Conservation (phyloP, 2,113 vertebrate species). For the Protobothrops mucrosquamatus region DNA sequence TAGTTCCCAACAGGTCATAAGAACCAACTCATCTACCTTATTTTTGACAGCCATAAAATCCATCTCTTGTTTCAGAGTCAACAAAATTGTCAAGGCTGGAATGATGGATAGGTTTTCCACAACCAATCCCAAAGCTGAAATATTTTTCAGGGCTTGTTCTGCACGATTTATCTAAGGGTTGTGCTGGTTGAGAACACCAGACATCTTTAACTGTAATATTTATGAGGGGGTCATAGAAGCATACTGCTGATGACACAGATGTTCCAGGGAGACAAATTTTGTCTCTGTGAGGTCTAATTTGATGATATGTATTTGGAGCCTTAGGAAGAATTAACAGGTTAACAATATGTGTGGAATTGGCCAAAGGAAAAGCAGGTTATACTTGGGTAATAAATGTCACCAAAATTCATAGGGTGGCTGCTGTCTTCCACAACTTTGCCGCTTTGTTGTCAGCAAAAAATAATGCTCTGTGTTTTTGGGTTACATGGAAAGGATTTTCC, state of each 20-base stretch:
- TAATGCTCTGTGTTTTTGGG: conserved; percentile 33
- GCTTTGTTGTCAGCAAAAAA: conserved; percentile 49
- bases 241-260: not conserved
- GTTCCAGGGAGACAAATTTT: conserved; percentile 8
- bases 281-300: not conserved
- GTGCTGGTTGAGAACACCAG: not conserved
- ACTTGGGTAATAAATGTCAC: conserved; percentile 54
- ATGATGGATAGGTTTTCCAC: not conserved
- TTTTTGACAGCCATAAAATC: not conserved
- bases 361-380: conserved; percentile 26
- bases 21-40: not conserved
- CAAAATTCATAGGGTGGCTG: conserved; percentile 55
- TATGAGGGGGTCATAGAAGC: not conserved
- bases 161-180: not conserved
- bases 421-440: conserved; percentile 34
- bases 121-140: not conserved
- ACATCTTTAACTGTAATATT: not conserved
- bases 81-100: not conserved
- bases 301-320: not conserved
- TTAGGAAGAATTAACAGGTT: not conserved
- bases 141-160: not conserved
- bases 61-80: not conserved
- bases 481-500: conserved; percentile 28
- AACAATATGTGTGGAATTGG: not conserved
- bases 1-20: conserved; percentile 3